Evolutionary conservation across 2,797 vertebrate genomes (phyloP).

Genomic region (Pangasius sanitwongsei): DNA sequence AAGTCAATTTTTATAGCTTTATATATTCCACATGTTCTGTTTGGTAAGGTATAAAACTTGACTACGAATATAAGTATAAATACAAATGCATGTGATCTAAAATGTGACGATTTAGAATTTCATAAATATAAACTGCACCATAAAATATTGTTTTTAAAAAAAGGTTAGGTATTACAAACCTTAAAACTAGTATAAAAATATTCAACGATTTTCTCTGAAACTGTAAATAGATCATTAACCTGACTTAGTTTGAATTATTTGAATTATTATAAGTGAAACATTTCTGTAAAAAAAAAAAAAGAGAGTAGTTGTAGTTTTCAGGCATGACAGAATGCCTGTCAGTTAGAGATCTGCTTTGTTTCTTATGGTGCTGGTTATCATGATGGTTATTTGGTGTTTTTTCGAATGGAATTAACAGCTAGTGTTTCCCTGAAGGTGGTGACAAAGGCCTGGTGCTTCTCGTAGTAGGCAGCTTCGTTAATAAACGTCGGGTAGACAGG

Average conservation of each 20-base stretch:
- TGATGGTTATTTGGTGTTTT: constrained; percentile 49
- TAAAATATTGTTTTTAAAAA: constrained; percentile 12
- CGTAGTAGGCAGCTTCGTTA: constrained; percentile 97
- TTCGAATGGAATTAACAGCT: constrained; percentile 75
- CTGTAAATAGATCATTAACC: constrained; percentile 1
- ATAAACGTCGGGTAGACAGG: constrained; percentile 91
- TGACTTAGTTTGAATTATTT: constrained; percentile 7
- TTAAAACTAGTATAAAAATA: constrained; percentile 64
- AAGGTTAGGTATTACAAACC: constrained; percentile 54
- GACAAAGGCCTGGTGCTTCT: constrained; percentile 93
- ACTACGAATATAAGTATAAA: neutral
- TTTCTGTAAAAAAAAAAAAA: neutral
- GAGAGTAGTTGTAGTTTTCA: neutral
- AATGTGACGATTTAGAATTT: neutral
- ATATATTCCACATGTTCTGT: neutral
- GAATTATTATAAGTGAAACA: neutral
- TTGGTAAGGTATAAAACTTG: neutral
- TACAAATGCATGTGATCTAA: constrained; percentile 1
- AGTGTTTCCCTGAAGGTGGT: constrained; percentile 85
- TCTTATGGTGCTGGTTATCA: neutral
- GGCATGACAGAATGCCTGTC: neutral
- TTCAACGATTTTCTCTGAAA: constrained; percentile 34
- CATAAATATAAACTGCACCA: constrained; percentile 20
- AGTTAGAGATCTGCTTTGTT: neutral
- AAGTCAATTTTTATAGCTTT: neutral